Base-by-base conservation (phyloP, 2,797 vertebrate species). In the Microctenopoma stevenorrisi region DNA sequence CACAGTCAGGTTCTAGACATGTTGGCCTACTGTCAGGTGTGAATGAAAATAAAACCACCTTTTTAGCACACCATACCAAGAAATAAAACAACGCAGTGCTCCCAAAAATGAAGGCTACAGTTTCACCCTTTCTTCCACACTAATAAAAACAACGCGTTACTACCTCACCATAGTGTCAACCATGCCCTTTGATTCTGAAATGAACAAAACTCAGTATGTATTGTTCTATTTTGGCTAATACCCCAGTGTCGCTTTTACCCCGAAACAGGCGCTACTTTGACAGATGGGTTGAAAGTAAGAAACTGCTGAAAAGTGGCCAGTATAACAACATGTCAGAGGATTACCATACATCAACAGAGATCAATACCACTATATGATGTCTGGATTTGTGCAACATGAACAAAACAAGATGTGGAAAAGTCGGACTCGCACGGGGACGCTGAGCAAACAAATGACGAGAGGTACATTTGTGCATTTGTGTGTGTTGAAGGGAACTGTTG, bases 321-420 rank as follows among this genome's bases (percentile, higher is more conserved):
- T 43, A 49, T 5, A 56, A 54, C 54, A 54, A 25, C 66, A 44
- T 50, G 68, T 75, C 64, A 52, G 64, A 44, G 14, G 16, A 74
- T 82, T 84, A 43, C 15, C 70, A 81, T 86, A 62, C 72, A 71
- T 80, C 74, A 74, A 7, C 69, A 64, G 30, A 22, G 57, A 86
- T 81, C 60, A 63, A 63, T 75, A 46, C 44, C 48, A 16, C 13
- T 26, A 8, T 26, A 33, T 47, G 8, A 38, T 68, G 18, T 46
- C 37, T 59, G 49, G 33, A 42, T 74, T 73, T 74, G 55, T 69
- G 63, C 52, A 46, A 57, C 58, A 63, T 68, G 64, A 79, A 68
- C 64, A 74, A 74, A 77, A 79, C 30, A 76, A 50, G 40, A 72
- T 43, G 64, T 48, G 53, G 47, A 61, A 68, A 63, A 81, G 22